Percentiles rank a stretch among this genome's conserved stretches.
Evolutionary conservation across 2,888 invertebrate species (phyloP).

Genomic region (Andrena praecox): DNA sequence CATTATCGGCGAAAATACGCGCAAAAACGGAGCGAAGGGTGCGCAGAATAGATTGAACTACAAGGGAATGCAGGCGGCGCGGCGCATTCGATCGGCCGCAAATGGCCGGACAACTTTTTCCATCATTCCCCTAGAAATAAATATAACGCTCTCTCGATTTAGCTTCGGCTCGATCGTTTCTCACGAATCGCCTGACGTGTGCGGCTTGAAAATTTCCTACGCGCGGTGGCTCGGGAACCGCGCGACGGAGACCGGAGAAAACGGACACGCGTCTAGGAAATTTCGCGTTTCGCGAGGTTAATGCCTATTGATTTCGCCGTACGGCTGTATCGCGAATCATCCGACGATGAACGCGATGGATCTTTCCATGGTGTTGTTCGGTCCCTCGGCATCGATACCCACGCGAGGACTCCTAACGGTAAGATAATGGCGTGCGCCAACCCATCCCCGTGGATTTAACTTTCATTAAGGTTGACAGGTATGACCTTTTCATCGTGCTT

Average conservation of each 20-base stretch:
- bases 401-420: constrained; percentile 65
- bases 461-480: constrained; percentile 69
- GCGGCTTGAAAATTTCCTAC: constrained; percentile 31
- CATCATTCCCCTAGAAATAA: constrained; percentile 73
- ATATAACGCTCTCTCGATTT: constrained; percentile 74
- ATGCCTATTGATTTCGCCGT: not conserved
- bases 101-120: constrained; percentile 75
- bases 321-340: not conserved
- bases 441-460: constrained; percentile 66
- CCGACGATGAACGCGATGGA: constrained; percentile 13
- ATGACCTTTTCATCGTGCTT: constrained; percentile 65
- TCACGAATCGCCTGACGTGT: constrained; percentile 39
- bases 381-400: constrained; percentile 48
- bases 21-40: constrained; percentile 49
- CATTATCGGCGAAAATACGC: constrained; percentile 34
- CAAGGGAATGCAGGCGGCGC: constrained; percentile 70
- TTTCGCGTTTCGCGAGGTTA: not conserved
- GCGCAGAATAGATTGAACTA: constrained; percentile 53
- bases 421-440: constrained; percentile 57
- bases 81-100: constrained; percentile 64
- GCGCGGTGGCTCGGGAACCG: not conserved
- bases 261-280: not conserved
- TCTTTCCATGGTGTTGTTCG: constrained; percentile 52
- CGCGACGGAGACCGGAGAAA: not conserved
- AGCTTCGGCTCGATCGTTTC: constrained; percentile 61